These are phyloP conservation scores for Drosophila emarginata DNA, from an alignment of 2,888 invertebrate genomes.

Conservation along the genomic window DNA sequence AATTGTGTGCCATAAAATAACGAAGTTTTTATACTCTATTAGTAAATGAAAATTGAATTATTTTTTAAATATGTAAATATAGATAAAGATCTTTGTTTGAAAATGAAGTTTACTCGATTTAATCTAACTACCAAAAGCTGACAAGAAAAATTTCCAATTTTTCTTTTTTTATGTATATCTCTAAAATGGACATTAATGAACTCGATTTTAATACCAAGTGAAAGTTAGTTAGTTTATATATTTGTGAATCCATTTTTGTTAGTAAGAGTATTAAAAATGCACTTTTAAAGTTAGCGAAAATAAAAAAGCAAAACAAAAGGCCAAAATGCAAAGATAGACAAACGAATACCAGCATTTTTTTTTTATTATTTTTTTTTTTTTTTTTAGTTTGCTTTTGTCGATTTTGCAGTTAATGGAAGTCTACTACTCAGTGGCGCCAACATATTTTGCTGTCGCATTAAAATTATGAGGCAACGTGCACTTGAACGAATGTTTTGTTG, in stretches of 20 bases:
- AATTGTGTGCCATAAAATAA: not conserved
- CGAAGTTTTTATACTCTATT: not conserved
- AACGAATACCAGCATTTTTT: conserved; percentile 19
- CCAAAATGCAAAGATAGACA: conserved; percentile 44
- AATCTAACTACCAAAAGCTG: too few species aligned
- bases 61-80: too few species aligned
- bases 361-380: not conserved
- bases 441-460: conserved; percentile 72
- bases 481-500: conserved; percentile 41
- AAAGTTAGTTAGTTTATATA: too few species aligned
- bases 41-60: too few species aligned
- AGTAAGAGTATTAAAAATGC: too few species aligned
- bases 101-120: too few species aligned
- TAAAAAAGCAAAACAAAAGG: conserved; percentile 5
- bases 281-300: not conserved
- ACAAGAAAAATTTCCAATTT: too few species aligned
- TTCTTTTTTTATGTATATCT: too few species aligned
- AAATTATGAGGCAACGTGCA: conserved; percentile 65
- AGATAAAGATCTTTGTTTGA: too few species aligned
- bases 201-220: too few species aligned
- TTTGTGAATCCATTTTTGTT: too few species aligned
- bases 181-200: too few species aligned
- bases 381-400: conserved; percentile 32
- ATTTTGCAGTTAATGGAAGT: conserved; percentile 55
- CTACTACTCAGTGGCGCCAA: conserved; percentile 60